Evolutionary conservation across 2,113 vertebrate genomes (phyloP).

Genomic region (Lycaon pictus): DNA sequence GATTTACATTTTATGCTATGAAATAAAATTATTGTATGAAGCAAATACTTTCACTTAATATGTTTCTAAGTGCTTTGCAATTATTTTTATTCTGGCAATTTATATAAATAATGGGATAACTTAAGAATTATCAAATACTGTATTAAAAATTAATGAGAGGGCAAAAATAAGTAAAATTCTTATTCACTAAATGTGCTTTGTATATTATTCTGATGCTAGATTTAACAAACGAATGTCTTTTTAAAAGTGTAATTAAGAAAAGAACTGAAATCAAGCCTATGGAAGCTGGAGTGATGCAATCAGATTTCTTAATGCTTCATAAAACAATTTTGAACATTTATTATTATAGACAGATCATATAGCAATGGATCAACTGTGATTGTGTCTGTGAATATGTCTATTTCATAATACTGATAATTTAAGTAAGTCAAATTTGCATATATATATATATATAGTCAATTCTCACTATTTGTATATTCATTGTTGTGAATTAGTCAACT

Average conservation of each 20-base stretch:
- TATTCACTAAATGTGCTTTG: slow-evolving; percentile 45
- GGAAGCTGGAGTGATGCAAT: slow-evolving; percentile 9
- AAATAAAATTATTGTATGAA: slow-evolving; percentile 68
- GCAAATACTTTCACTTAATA: slow-evolving; percentile 53
- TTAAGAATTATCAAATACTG: slow-evolving; percentile 64
- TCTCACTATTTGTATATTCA: not conserved
- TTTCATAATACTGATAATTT: not conserved
- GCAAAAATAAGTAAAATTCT: slow-evolving; percentile 65
- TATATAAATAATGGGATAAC: slow-evolving; percentile 66
- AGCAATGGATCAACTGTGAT: not conserved
- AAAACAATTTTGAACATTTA: slow-evolving; percentile 42
- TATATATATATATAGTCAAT: not conserved
- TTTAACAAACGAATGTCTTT: slow-evolving; percentile 65
- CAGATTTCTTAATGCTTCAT: slow-evolving; percentile 51
- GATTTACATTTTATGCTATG: slow-evolving; percentile 40
- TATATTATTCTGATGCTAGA: slow-evolving; percentile 56
- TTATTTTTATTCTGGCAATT: slow-evolving; percentile 76
- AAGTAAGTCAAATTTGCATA: slow-evolving; percentile 11
- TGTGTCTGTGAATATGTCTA: not conserved
- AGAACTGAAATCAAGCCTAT: slow-evolving; percentile 42
- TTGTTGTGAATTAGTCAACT: not conserved
- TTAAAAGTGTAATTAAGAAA: slow-evolving; percentile 62
- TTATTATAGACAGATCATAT: not conserved
- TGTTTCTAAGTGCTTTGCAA: slow-evolving; percentile 65
- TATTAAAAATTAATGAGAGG: slow-evolving; percentile 63